phyloP scores from a whole-genome alignment of 2,888 invertebrate genomes.

The Lycaena phlaeas region DNA sequence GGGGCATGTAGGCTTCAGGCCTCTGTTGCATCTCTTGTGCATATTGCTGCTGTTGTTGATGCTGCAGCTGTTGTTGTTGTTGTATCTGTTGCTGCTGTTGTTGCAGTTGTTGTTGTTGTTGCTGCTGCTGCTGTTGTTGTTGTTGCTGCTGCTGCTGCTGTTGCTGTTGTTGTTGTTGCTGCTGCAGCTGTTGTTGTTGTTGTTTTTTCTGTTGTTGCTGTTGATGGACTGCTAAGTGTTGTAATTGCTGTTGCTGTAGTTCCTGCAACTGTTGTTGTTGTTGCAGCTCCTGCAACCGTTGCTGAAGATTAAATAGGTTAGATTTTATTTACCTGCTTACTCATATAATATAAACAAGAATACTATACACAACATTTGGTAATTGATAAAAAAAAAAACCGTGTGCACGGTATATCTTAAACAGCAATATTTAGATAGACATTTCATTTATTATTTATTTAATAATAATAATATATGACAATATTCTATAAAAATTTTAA shows the following conservation, averaged over 20 bases:
- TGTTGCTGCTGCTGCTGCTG: conserved; percentile 45
- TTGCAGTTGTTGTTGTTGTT: conserved; percentile 40
- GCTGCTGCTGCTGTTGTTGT: conserved; percentile 35
- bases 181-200: conserved; percentile 41
- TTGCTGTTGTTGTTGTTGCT: conserved; percentile 43
- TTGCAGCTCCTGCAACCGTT: conserved; percentile 35
- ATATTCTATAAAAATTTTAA: no score
- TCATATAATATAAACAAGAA: no score
- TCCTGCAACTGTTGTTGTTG: conserved; percentile 46
- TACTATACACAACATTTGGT: neutral
- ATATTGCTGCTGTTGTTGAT: conserved; percentile 39
- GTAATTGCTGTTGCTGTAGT: conserved; percentile 34
- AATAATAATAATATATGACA: no score
- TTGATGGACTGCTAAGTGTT: no score
- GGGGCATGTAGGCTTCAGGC: conserved; percentile 39
- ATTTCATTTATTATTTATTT: no score
- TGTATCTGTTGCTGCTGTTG: conserved; percentile 38
- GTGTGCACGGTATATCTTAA: no score
- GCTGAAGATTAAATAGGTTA: conserved; percentile 23
- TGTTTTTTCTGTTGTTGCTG: conserved; percentile 42
- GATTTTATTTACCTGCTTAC: conserved; percentile 19
- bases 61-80: conserved; percentile 36
- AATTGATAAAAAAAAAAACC: no score
- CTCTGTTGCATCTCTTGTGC: conserved; percentile 43
- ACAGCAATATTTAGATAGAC: no score